Evolutionary conservation across 2,113 vertebrate species (phyloP), one percentile per base, ranked within the genome.

Genomic region (Pseudolaguvia tuberculata): DNA sequence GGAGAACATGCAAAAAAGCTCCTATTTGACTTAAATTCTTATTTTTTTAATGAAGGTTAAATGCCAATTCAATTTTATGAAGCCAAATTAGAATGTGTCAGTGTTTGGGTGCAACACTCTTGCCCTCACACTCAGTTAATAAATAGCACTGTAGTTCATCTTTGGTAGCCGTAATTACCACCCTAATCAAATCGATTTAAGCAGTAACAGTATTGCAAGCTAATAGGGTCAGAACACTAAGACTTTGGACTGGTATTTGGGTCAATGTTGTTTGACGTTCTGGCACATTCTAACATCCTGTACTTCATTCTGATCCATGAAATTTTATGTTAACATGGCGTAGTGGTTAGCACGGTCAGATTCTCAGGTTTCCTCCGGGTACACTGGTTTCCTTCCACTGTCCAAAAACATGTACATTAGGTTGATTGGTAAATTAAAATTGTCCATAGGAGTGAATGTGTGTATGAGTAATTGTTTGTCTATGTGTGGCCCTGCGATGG

Each of bases 161-260:
- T 27, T 29, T 20, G 45, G 25, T 23, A 27, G 63, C 18, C 1
- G 4, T 66, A 67, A 67, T 67, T 27, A 50, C 48, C 18, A 7
- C 13, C 17, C 63, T 67, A 18, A 67, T 67, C 23, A 67, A 50
- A 29, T 27, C 45, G 50, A 25, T 50, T 67, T 50, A 67, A n/a
- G n/a, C n/a, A n/a, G n/a, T n/a, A n/a, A 25, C 21, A 5, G 17
- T 48, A 66, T 48, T 27, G 18, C 45, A 5, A 45, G 23, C 61
- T 39, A 5, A 1, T 12, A 5, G 35, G 17, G 20, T 61, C n/a
- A 21, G 35, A 62, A n/a, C 61, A 10, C 6, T 17, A 23, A 15
- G 21, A n/a, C 2, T 67, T 48, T 47, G 10, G 5, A 7, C 15
- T 13, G 17, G 39, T 20, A 25, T 25, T 23, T 4, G 47, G 12